A percentile compares a stretch with the other conserved stretches of the same genome.
phyloP scores from a whole-genome alignment of 2,113 vertebrate genomes.

The Gopherus flavomarginatus region DNA sequence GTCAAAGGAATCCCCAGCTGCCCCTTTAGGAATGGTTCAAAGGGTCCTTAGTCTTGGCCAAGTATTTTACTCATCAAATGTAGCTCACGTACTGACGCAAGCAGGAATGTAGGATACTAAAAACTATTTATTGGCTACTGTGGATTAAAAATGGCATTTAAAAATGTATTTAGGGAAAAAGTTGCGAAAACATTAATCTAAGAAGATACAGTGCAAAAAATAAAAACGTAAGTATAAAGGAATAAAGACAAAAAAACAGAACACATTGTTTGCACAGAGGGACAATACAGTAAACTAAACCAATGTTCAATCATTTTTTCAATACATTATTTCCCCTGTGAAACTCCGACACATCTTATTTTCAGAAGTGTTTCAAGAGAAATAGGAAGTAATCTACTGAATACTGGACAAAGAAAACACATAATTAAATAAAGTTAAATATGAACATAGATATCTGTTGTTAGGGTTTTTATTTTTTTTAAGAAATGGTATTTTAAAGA shows the following conservation, averaged over 20 bases:
- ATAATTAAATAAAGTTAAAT: background rate
- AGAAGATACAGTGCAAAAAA: background rate
- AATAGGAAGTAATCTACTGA: background rate
- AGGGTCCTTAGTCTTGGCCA: fast-evolving
- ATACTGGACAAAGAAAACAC: background rate
- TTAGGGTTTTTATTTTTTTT: background rate
- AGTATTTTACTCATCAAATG: background rate
- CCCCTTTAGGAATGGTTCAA: background rate
- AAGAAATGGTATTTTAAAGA: background rate
- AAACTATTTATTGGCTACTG: background rate
- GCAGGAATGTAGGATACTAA: background rate
- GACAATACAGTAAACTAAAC: background rate
- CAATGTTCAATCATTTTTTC: background rate
- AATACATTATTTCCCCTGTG: background rate
- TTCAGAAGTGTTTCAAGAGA: background rate
- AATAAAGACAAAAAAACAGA: background rate
- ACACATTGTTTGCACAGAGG: background rate
- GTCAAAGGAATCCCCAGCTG: background rate
- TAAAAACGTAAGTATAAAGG: background rate
- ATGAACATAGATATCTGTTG: background rate
- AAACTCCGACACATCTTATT: background rate
- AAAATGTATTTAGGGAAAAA: background rate
- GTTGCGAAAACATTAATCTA: background rate
- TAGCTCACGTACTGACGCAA: background rate
- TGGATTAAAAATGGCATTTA: background rate